phyloP scores from a whole-genome alignment of 2,888 invertebrate genomes.

The Thysanoteuthis rhombus region DNA sequence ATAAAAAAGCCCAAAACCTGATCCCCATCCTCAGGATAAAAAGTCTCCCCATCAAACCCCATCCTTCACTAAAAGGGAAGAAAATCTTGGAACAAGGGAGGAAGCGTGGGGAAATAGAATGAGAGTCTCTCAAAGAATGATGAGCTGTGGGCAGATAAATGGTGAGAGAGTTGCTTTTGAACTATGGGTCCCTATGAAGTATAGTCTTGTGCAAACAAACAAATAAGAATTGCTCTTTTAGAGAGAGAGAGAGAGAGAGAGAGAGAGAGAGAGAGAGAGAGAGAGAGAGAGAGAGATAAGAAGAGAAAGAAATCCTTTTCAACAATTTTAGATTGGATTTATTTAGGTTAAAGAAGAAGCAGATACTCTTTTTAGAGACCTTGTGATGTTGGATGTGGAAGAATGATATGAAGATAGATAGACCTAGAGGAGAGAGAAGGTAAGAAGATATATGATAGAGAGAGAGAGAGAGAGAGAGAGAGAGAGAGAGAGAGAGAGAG shows the following conservation, averaged over 20 bases:
- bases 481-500: background rate
- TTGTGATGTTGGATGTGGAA: background rate
- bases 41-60: background rate
- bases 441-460: background rate
- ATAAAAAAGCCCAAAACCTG: background rate
- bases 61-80: background rate
- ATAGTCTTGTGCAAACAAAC: background rate
- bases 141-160: background rate
- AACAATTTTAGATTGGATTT: background rate
- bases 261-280: background rate
- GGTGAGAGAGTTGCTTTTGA: background rate
- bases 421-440: background rate
- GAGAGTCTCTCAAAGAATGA: background rate
- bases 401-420: background rate
- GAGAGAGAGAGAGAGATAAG: no score
- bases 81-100: background rate
- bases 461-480: background rate
- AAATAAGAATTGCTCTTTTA: background rate
- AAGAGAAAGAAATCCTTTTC: background rate
- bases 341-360: no score
- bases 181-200: background rate
- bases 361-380: background rate
- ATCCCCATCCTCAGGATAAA: background rate
- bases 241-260: background rate
- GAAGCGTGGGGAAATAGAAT: background rate